Percentiles rank a stretch among this genome's conserved stretches.
These are phyloP conservation scores for Oenanthe oenanthe DNA, from an alignment of 2,113 vertebrate species.

Conservation along the genomic window DNA sequence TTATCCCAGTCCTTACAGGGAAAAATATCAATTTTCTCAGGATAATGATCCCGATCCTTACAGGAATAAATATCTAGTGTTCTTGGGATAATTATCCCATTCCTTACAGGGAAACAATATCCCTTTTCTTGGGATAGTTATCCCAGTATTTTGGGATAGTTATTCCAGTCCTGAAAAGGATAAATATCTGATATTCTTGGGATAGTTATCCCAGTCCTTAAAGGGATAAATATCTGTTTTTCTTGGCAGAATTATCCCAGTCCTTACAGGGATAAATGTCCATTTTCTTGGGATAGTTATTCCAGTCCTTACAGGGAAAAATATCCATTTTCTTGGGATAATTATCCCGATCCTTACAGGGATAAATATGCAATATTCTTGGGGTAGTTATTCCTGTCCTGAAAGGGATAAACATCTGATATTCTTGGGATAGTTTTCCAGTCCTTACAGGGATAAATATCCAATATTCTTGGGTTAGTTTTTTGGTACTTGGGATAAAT, in stretches of 20 bases:
- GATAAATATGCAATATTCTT: too few species aligned
- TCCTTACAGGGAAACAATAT: neutral
- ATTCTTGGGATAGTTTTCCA: too few species aligned
- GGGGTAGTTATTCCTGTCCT: too few species aligned
- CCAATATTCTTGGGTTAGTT: neutral
- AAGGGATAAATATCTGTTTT: rapidly evolving
- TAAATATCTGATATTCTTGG: neutral
- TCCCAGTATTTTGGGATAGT: neutral
- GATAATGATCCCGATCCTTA: too few species aligned
- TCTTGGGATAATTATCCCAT: rapidly evolving
- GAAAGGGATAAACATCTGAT: too few species aligned
- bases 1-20: rapidly evolving
- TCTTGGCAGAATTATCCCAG: neutral
- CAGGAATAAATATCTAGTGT: rapidly evolving
- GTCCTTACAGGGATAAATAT: too few species aligned
- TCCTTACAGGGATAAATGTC: too few species aligned
- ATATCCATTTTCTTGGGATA: neutral
- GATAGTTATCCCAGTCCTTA: neutral
- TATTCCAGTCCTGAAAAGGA: rapidly evolving
- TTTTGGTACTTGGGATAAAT: neutral
- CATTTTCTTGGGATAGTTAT: neutral
- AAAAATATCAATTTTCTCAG: neutral
- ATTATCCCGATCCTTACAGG: too few species aligned
- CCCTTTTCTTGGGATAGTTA: neutral
- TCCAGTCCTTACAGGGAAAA: neutral